phyloP scores from a whole-genome alignment of 2,888 invertebrate species.

The Tigriopus californicus region DNA sequence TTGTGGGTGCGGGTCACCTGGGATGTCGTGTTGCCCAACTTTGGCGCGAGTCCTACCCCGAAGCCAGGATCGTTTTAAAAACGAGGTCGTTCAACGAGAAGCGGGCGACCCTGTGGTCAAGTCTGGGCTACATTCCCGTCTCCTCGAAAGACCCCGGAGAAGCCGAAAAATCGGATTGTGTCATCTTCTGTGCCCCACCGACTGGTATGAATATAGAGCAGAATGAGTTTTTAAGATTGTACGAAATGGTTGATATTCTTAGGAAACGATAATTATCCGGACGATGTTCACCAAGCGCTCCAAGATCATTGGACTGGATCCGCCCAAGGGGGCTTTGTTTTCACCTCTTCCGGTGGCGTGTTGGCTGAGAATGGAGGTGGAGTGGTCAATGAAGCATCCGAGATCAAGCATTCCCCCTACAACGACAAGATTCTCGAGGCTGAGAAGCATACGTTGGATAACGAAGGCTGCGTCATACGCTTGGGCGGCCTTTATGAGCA shows the following conservation, averaged over 20 bases:
- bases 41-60: neutral
- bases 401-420: neutral
- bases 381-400: neutral
- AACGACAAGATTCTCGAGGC: neutral
- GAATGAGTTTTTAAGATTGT: too few relatives aligned
- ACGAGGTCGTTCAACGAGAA: neutral
- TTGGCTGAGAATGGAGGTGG: neutral
- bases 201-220: too few relatives aligned
- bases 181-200: too few relatives aligned
- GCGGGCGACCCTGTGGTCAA: neutral
- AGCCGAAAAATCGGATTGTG: too few relatives aligned
- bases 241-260: too few relatives aligned
- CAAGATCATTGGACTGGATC: too few relatives aligned
- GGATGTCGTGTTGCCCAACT: neutral
- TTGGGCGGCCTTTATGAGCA: neutral
- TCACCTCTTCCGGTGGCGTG: neutral
- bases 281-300: too few relatives aligned
- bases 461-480: neutral
- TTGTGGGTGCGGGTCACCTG: neutral
- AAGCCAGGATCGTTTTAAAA: neutral
- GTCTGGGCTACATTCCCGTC: neutral
- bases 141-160: neutral
- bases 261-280: too few relatives aligned
- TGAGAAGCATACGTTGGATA: neutral
- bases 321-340: neutral